Base-by-base conservation (phyloP, 2,113 vertebrate genomes). In the Anser cygnoides region DNA sequence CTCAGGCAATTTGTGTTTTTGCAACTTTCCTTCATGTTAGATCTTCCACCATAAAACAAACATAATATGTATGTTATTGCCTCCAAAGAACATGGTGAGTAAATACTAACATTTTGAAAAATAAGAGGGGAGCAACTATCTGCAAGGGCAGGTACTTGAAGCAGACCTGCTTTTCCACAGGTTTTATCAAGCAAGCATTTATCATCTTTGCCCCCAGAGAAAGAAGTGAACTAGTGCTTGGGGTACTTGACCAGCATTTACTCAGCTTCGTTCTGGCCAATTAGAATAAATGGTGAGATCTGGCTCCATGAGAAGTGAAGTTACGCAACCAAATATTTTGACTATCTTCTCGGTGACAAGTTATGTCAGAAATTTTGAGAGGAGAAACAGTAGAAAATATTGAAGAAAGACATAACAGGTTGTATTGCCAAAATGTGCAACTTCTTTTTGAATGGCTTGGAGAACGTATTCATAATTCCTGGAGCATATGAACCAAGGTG, bases 341-440 rank as follows among this genome's bases (percentile, higher is more conserved):
- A 18, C 29, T 92, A 6, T 73, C 22, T 35, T 96, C 75, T 75
- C 19, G 92, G 96, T 12, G 96, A 98, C 29, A 95, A 96, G 20
- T 71, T 97, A 17, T 97, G 94, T 89, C 90, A 95, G 80, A 89
- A 82, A 49, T 96, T 97, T 92, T 92, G 98, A 54, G 71, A 90
- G 66, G 92, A 98, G 79, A 94, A 97, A 17, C 71, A 71, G 59
- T 98, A 97, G 97, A 95, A 97, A 78, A 44, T 93, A 62, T 92
- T 97, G 68, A 97, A 97, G 76, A 92, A 96, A 54, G 74, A 92
- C 29, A 70, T 97, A 37, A 2, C 89, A 11, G 18, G 76, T 95
- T 54, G 52, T 98, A 54, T 46, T 94, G 44, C 21, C 91, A 70
- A 95, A 88, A 68, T 9, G n/a, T 77, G 37, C 44, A 58, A 21